Conservation (phyloP, 1,140 invertebrate genomes). For the Cryptotermes secundus region DNA sequence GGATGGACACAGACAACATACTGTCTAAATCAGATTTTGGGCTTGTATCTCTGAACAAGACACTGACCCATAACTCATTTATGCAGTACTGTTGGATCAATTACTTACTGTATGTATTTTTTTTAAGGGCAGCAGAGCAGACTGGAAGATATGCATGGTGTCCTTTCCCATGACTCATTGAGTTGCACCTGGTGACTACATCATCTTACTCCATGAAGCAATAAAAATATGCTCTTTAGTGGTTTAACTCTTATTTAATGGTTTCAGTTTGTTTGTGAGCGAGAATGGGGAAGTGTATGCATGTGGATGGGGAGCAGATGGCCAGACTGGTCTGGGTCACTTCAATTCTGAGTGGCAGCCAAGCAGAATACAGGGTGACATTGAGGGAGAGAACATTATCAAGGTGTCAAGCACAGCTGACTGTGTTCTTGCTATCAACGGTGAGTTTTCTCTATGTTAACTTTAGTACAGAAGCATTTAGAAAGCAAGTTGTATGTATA, state of each 20-base stretch:
- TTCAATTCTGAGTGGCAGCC: slow-evolving; percentile 63
- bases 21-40: too few species aligned
- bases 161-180: too few species aligned
- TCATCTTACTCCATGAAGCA: too few species aligned
- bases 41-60: too few species aligned
- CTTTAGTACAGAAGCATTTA: background rate
- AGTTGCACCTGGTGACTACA: too few species aligned
- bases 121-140: too few species aligned
- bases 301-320: slow-evolving; percentile 94
- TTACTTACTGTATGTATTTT: too few species aligned
- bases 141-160: too few species aligned
- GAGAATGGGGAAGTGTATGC: slow-evolving; percentile 78
- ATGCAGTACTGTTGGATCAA: too few species aligned
- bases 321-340: slow-evolving; percentile 85
- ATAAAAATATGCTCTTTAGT: background rate
- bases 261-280: slow-evolving; percentile 74
- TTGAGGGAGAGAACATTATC: slow-evolving; percentile 77
- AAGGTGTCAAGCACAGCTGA: slow-evolving; percentile 79
- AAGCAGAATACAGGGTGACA: slow-evolving; percentile 72
- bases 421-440: slow-evolving; percentile 86
- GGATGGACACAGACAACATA: too few species aligned
- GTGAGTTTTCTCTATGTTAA: slow-evolving; percentile 50
- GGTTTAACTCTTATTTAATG: background rate
- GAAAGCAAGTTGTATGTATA: too few species aligned
- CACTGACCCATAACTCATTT: too few species aligned